These are phyloP conservation scores for Marisa cornuarietis DNA, from an alignment of 1,140 invertebrate genomes.

Conservation along the genomic window DNA sequence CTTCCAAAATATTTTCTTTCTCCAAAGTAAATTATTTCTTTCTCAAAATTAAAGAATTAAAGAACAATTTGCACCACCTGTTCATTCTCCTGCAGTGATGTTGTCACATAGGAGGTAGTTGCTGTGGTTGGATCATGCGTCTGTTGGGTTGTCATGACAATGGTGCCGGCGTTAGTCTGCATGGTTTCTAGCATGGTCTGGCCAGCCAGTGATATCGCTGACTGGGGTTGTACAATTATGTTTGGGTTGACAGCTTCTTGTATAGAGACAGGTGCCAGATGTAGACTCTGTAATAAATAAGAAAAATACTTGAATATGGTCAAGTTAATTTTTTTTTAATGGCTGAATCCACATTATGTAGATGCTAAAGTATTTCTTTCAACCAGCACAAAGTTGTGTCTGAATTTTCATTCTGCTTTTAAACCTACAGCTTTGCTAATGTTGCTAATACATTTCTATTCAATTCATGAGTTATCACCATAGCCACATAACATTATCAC, in stretches of 20 bases:
- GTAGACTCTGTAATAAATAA: not conserved
- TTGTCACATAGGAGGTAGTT: slow-evolving; percentile 41
- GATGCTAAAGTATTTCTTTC: too few relatives aligned
- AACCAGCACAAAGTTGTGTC: not conserved
- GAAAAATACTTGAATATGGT: not conserved
- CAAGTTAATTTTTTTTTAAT: not conserved
- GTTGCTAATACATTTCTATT: too few relatives aligned
- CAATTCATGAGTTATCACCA: too few relatives aligned
- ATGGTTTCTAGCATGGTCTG: slow-evolving; percentile 25
- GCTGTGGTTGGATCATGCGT: slow-evolving; percentile 24
- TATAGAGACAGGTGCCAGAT: slow-evolving; percentile 29
- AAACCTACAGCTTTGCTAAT: too few relatives aligned
- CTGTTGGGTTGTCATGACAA: slow-evolving; percentile 8
- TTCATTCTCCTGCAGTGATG: slow-evolving; percentile 35
- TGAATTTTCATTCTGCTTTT: not conserved
- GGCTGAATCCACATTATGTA: not conserved
- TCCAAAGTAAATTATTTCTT: too few relatives aligned
- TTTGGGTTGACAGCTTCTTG: slow-evolving; percentile 53
- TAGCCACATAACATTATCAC: too few relatives aligned
- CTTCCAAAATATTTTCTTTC: too few relatives aligned
- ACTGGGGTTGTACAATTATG: slow-evolving; percentile 55
- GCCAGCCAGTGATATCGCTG: slow-evolving; percentile 35
- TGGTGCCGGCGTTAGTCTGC: slow-evolving; percentile 16
- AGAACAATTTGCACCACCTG: slow-evolving; percentile 28
- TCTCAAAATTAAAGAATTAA: too few relatives aligned